Base-by-base conservation (phyloP, 2,113 vertebrate genomes). In the Helogale parvula region DNA sequence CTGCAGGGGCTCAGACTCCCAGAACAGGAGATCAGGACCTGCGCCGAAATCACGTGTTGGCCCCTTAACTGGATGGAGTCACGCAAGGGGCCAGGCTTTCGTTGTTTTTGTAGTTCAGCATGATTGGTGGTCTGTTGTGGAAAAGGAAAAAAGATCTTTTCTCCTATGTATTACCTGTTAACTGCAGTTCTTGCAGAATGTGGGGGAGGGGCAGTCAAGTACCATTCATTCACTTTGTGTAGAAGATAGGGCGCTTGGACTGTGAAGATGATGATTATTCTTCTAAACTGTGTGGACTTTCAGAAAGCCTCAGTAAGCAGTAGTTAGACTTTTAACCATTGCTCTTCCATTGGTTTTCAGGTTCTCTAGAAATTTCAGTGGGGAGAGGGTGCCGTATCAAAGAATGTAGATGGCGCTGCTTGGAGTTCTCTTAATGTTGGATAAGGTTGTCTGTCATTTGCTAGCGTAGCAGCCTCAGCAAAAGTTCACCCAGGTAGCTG, bases 121-220 rank as follows among this genome's bases (percentile, higher is more conserved):
- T 91, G 69, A 41, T 88, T 88, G 83, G 50, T 90, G 74, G 25
- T 71, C 31, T 83, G 0, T 57, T 90, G 81, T 60, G 7, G 77
- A 80, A 88, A 93, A 84, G 31, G 65, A 74, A 38, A 91, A 63
- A 54, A n/a, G 93, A 31, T 6, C 8, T 80, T 94, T 96, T 84
- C 79, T 14, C 71, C 50, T 38, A 0, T 57, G 21, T 54, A 25
- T 91, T 57, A n/a, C 19, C 27, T 69, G 21, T 35, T 21, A 41
- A 21, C 54, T 57, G 14, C 23, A 69, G 4, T 85, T 41, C 77
- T n/a, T 27, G 0, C 77, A 84, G 54, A 63, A 45, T 38, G 54
- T 21, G 54, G 69, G 79, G 33, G 35, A 47, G 95, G 65, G 65
- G 74, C 60, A 52, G 23, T 47, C 52, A 83, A 52, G 52, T 54